These are phyloP conservation scores for Temnopleurus reevesii DNA, from an alignment of 53 echinoderm and acorn worm genomes.

Conservation along the genomic window DNA sequence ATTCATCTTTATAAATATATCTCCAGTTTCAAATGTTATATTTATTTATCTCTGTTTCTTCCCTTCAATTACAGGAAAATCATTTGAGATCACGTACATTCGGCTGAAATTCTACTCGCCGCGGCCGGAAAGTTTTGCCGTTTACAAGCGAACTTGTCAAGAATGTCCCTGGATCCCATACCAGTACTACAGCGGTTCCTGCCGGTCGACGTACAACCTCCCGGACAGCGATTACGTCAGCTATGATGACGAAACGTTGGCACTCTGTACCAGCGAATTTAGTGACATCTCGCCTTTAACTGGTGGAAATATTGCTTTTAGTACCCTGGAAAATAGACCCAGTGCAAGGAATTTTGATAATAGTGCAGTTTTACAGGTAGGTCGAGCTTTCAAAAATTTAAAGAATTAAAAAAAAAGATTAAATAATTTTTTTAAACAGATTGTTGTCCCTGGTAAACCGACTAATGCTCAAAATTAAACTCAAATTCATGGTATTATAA, in stretches of 20 bases:
- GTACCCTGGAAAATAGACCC: conserved; percentile 89
- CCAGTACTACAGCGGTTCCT: conserved; percentile 96
- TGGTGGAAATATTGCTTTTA: conserved; percentile 97
- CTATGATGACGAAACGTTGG: conserved; percentile 71
- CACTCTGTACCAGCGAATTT: conserved; percentile 87
- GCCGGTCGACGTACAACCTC: conserved; percentile 74
- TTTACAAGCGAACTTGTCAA: conserved; percentile 83
- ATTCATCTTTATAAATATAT: no score
- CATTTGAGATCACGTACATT: conserved; percentile 94
- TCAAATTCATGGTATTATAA: no score
- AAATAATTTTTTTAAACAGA: no score
- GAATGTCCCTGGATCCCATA: conserved; percentile 91
- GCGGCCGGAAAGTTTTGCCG: conserved; percentile 94
- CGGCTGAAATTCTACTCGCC: conserved; percentile 94
- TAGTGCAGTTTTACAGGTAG: conserved; percentile 88
- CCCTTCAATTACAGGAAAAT: conserved; percentile 70
- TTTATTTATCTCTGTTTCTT: neutral
- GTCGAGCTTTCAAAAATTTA: neutral
- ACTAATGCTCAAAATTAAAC: no score
- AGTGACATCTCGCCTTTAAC: conserved; percentile 96
- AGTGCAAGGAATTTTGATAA: conserved; percentile 93
- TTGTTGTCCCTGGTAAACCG: no score
- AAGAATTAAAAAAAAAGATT: no score
- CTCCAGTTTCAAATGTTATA: no score
- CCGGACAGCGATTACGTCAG: conserved; percentile 67